Evolutionary conservation across 1,140 invertebrate genomes (phyloP).

Genomic region (Zeugodacus cucurbitae): DNA sequence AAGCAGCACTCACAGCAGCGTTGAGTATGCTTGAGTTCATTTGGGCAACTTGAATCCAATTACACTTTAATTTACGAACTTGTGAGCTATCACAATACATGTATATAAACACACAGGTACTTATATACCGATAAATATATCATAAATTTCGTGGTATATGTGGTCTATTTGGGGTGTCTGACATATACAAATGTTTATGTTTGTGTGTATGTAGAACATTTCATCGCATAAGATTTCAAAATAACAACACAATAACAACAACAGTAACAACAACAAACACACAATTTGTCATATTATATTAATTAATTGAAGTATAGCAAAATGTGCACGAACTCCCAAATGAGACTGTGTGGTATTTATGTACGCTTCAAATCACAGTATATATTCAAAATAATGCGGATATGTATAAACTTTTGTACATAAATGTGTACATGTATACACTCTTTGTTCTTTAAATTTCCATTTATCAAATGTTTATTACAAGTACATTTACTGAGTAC

Average conservation of each 20-base stretch:
- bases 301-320: not conserved
- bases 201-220: not conserved
- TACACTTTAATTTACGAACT: not conserved
- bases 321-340: not conserved
- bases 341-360: not conserved
- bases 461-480: not conserved
- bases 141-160: too few species aligned
- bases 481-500: not conserved
- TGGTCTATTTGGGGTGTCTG: not conserved
- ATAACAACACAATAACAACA: not conserved
- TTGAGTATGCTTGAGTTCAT: not conserved
- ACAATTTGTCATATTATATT: constrained; percentile 20
- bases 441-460: not conserved
- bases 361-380: not conserved
- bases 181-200: not conserved
- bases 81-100: not conserved
- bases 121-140: too few species aligned
- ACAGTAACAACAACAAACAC: not conserved
- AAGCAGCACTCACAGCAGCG: not conserved
- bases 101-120: too few species aligned
- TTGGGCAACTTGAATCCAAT: constrained; percentile 22
- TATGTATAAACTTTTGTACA: not conserved
- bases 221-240: not conserved
- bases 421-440: not conserved
- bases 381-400: not conserved